These are phyloP conservation scores for Drosophila ambigua DNA, from an alignment of 1,140 invertebrate genomes.

Conservation along the genomic window DNA sequence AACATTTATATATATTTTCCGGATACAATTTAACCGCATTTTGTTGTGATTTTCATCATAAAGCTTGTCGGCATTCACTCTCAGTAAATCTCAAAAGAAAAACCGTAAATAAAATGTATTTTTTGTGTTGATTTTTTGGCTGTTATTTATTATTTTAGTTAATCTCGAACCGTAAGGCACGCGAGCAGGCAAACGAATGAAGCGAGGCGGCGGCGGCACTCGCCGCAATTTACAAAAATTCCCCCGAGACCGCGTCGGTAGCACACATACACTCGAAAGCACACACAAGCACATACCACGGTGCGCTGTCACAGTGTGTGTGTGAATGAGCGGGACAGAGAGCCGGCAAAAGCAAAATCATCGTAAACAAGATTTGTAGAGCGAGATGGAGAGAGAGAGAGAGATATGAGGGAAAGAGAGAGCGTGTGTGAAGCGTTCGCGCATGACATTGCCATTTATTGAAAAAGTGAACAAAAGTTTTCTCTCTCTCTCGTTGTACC, in stretches of 20 bases:
- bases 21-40: not conserved
- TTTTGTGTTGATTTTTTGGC: constrained; percentile 18
- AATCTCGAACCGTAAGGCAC: constrained; percentile 74
- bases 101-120: constrained; percentile 7
- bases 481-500: not conserved
- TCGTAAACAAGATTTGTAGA: constrained; percentile 56
- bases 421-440: constrained; percentile 52
- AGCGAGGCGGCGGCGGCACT: constrained; percentile 66
- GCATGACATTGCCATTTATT: constrained; percentile 81
- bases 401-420: too few relatives aligned
- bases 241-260: constrained; percentile 23
- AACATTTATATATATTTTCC: not conserved
- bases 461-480: constrained; percentile 56
- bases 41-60: too few relatives aligned
- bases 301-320: constrained; percentile 32
- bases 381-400: too few relatives aligned
- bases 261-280: constrained; percentile 21
- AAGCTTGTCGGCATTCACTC: too few relatives aligned
- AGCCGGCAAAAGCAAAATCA: constrained; percentile 60
- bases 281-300: not conserved
- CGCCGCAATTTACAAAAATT: constrained; percentile 62
- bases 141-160: constrained; percentile 41
- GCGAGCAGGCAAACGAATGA: constrained; percentile 78
- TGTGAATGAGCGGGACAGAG: constrained; percentile 31
- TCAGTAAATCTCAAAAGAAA: constrained; percentile 12